Evolutionary conservation across 2,797 vertebrate species (phyloP), one percentile per base, ranked within the genome.

Genomic region (Sparus aurata): DNA sequence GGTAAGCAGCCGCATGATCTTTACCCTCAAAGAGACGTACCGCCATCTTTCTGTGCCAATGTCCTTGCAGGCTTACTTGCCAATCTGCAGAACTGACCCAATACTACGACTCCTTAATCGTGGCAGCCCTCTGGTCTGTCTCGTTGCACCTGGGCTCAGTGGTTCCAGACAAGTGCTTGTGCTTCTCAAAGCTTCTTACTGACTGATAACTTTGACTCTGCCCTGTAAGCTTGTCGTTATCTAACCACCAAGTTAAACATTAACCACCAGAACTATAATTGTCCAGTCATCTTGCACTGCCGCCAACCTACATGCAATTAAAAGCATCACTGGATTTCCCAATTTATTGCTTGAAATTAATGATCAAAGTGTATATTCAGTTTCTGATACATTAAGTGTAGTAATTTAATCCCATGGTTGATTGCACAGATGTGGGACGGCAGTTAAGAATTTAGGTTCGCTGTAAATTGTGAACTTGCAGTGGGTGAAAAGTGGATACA

Each of bases 1-100:
- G 71, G 74, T 93, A 94, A 12, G 86, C 80, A 2, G 73, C 69
- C 0, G 83, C 88, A 2, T 93, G 92, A 4, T 80, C 70, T 67
- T 81, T 87, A 0, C 55, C 80, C 23, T 94, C 93, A 20, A 78
- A 94, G 2, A 78, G 71, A 38, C 89, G 79, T 0, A 92, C 78
- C 12, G 87, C 72, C 91, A 94, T 93, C 66, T 27, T 49, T 17
- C 55, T 46, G 12, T 60, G 6, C 4, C 23, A 38, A 3, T 38
- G 38, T 38, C 38, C 38, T 38, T 38, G 38, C 9, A 38, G 38
- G 38, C 2, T 11, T 38, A 2, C 38, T 38, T 11, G 38, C 38
- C 9, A 38, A 38, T 38, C 38, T 0, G 38, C 38, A 38, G 10
- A 38, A 38, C 38, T 38, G 38, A 38, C 38, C 38, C 9, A 2